phyloP scores from a whole-genome alignment of 2,888 invertebrate species.

The Aleiodes leptofemur region DNA sequence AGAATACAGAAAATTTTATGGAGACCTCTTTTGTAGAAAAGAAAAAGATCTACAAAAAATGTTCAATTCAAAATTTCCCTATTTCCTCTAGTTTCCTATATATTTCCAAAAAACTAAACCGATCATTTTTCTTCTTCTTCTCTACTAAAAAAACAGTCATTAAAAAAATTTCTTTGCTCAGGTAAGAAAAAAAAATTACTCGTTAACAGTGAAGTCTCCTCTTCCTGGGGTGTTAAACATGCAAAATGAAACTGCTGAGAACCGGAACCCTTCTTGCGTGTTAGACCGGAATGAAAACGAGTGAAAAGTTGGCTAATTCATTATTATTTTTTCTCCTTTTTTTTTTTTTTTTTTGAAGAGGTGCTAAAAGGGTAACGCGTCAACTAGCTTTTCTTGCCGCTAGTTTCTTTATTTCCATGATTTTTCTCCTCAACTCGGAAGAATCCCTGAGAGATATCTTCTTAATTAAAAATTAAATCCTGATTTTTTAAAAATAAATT shows the following conservation, averaged over 20 bases:
- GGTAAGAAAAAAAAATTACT: background rate
- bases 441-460: background rate
- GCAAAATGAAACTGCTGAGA: conserved; percentile 24
- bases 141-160: too few relatives aligned
- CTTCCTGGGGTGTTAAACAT: conserved; percentile 29
- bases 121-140: too few relatives aligned
- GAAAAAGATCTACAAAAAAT: too few relatives aligned
- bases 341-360: background rate
- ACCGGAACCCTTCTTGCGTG: conserved; percentile 14
- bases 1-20: too few relatives aligned
- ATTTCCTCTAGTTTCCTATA: too few relatives aligned
- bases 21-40: too few relatives aligned
- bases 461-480: background rate
- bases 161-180: background rate
- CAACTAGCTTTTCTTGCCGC: conserved; percentile 27
- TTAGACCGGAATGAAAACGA: conserved; percentile 21
- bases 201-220: background rate
- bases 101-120: too few relatives aligned
- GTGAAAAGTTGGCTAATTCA: conserved; percentile 30
- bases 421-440: background rate
- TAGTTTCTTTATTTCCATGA: too few relatives aligned
- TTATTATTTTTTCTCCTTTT: conserved; percentile 4
- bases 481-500: background rate
- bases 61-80: too few relatives aligned
- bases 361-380: conserved; percentile 34